Evolutionary conservation across 2,113 vertebrate species (phyloP).

Genomic region (Syrmaticus mikado): DNA sequence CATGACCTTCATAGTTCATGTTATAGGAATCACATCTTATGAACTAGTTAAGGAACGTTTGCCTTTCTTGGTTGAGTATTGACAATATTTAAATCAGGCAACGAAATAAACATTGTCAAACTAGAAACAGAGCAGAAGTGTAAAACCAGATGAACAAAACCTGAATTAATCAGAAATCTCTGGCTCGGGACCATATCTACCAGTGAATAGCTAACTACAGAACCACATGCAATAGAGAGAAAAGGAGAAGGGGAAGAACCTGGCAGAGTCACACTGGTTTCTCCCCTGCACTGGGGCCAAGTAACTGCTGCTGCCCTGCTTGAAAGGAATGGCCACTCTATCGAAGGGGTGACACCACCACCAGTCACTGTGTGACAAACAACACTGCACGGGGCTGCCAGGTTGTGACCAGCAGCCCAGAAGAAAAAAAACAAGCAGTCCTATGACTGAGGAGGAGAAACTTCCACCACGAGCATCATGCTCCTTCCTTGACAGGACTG

Average conservation of each 20-base stretch:
- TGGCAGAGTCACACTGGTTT: not conserved
- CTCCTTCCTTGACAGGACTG: not conserved
- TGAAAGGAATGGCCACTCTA: rapidly evolving
- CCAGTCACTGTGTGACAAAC: not conserved
- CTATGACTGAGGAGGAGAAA: not conserved
- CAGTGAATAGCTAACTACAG: not conserved
- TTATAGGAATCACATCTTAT: not conserved
- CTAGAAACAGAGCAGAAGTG: not conserved
- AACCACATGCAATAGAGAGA: not conserved
- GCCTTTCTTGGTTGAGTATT: not conserved
- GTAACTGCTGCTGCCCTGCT: not conserved
- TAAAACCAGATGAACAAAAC: not conserved
- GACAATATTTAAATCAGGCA: not conserved
- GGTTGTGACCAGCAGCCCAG: not conserved
- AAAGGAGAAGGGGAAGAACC: not conserved
- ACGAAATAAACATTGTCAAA: not conserved
- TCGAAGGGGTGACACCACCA: not conserved
- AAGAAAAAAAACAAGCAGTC: not conserved
- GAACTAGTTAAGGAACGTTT: not conserved
- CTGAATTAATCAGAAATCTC: not conserved
- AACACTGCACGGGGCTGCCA: not conserved
- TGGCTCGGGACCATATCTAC: not conserved
- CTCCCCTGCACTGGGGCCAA: not conserved
- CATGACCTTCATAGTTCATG: not conserved
- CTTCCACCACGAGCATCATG: not conserved